Evolutionary conservation across 2,797 vertebrate genomes (phyloP), one percentile per base, ranked within the genome.

Genomic region (Remorina albescens): DNA sequence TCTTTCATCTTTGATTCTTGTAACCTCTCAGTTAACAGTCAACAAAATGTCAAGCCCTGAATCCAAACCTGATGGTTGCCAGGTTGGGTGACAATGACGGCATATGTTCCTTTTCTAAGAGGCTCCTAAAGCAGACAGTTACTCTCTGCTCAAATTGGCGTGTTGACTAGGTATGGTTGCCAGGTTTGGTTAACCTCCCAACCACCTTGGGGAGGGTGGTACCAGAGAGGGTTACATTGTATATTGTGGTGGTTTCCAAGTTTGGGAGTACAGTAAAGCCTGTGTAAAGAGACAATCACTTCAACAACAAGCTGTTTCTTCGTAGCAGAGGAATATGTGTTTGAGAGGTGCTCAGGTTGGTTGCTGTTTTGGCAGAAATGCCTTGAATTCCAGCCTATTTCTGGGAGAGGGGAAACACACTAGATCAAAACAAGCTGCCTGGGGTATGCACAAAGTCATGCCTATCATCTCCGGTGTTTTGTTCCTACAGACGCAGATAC

Each of bases 281-380:
- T 36, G 1, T 6, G 25, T 10, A 4, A 12, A 36, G 32, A 57
- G 57, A 59, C 30, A 32, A 16, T 55, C 6, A 11, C n/a, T 62
- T 8, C 32, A 46, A 41, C 34, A 36, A 61, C 11, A 67, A 2
- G 11, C 10, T 25, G 49, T 73, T 34, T 55, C 3, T 47, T 74
- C 44, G 30, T 25, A 58, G 69, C 74, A 73, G 59, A 71, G 56
- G 56, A 41, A 11, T 59, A 0, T 73, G 55, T 61, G 65, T 80
- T 60, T 62, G 78, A 77, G 74, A 81, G 85, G 69, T 84, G 81
- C 70, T 60, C 71, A 77, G 84, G 82, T 85, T 85, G 81, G 84
- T 85, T 83, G 74, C 78, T 92, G 89, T 91, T 94, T 92, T 91
- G 81, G 92, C 78, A 89, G 79, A 79, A 82, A 25, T 82, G 87